phyloP scores from a whole-genome alignment of 2,888 invertebrate genomes.

The Nasonia oneida region DNA sequence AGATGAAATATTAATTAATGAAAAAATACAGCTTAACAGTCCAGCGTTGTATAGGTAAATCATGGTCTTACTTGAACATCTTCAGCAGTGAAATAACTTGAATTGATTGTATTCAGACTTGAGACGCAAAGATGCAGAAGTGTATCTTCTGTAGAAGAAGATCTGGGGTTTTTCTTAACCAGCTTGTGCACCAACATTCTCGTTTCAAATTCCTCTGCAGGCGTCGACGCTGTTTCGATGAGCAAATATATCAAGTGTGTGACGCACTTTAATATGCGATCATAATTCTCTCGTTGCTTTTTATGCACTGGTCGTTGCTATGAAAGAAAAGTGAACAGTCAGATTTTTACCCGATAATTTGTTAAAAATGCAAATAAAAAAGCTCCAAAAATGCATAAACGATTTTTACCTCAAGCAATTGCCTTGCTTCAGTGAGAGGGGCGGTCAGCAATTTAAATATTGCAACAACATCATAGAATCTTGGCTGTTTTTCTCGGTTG shows the following conservation, averaged over 20 bases:
- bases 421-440: slow-evolving; percentile 80
- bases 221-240: slow-evolving; percentile 82
- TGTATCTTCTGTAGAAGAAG: slow-evolving; percentile 87
- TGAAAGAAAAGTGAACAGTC: slow-evolving; percentile 23
- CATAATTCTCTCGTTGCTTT: slow-evolving; percentile 90
- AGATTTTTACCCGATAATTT: background rate
- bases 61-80: slow-evolving; percentile 81
- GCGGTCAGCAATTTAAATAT: slow-evolving; percentile 86
- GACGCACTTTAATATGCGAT: slow-evolving; percentile 89
- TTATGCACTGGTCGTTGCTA: slow-evolving; percentile 87
- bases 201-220: slow-evolving; percentile 78
- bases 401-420: slow-evolving; percentile 77
- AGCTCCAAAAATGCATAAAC: background rate
- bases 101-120: slow-evolving; percentile 88
- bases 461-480: slow-evolving; percentile 86
- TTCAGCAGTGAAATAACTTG: slow-evolving; percentile 86
- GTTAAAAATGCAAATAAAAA: background rate
- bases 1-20: slow-evolving; percentile 21
- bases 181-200: slow-evolving; percentile 81
- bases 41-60: background rate
- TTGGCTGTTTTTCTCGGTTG: slow-evolving; percentile 80
- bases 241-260: slow-evolving; percentile 89
- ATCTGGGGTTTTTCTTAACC: slow-evolving; percentile 84
- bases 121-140: slow-evolving; percentile 92
- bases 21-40: background rate